Evolutionary conservation across 2,888 invertebrate species (phyloP).

Genomic region (Dryobotodes eremita): DNA sequence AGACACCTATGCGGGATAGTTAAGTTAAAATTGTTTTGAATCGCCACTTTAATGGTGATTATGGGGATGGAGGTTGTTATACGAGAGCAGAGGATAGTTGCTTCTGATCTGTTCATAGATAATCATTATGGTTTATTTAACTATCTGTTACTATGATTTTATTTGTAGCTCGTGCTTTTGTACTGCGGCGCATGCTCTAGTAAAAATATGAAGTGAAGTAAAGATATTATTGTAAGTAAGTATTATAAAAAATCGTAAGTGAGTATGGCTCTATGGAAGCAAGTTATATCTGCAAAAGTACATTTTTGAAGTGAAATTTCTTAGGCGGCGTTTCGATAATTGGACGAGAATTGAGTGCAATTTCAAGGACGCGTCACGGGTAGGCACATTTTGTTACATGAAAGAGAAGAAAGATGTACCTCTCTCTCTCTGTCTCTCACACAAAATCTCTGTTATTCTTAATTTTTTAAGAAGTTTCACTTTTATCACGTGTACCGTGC

Average conservation of each 20-base stretch:
- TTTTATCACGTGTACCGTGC: not conserved
- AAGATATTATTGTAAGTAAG: not conserved
- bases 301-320: not conserved
- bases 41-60: constrained; percentile 59
- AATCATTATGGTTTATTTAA: constrained; percentile 50
- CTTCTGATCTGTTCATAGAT: constrained; percentile 50
- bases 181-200: not conserved
- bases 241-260: not conserved
- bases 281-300: not conserved
- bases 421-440: no score
- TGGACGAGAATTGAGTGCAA: no score
- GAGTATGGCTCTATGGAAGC: no score
- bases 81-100: constrained; percentile 20
- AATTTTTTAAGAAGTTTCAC: not conserved
- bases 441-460: not conserved
- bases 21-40: constrained; percentile 64
- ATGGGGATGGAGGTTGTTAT: constrained; percentile 48
- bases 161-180: constrained; percentile 20
- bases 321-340: no score
- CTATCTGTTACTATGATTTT: constrained; percentile 25
- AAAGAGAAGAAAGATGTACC: no score
- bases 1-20: constrained; percentile 24
- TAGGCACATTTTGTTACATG: no score
- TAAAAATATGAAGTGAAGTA: not conserved
- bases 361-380: no score